Base-by-base conservation (phyloP, 92 coral and sea anemone species). In the Zoanthus sansibaricus region DNA sequence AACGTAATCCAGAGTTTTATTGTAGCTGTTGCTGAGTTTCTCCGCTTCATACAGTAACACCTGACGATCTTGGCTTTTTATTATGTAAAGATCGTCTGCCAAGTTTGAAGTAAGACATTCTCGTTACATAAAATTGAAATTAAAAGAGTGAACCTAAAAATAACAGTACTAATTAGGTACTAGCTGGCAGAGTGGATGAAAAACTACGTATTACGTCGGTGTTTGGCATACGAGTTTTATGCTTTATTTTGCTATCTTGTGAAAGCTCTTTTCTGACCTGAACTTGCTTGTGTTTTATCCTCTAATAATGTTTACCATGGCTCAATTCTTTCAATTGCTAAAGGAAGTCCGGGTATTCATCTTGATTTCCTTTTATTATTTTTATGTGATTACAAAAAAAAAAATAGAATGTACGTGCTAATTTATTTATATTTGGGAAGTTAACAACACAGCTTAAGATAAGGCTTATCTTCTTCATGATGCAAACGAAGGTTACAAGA, bases 21-120 rank as follows among this genome's bases (percentile, higher is more conserved):
- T 80, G 61, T 31, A 80, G n/a, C 25, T 66, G n/a, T 80, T 62
- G 59, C 25, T 7, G 1, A 80, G 75, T 47, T 80, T 52, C 16
- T 15, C 25, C 44, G 85, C 75, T 25, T 21, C 75, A 11, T 16
- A 8, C 11, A 80, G 62, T 64, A 80, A 42, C 18, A 17, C 66
- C 61, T 80, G n/a, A 20, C 85, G 85, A 15, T 80, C 85, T 49
- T 66, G 32, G 64, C 85, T 80, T 52, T 80, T 80, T 80, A 80
- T 80, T 14, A 80, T 80, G 62, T 80, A 80, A 67, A 80, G 85
- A 66, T 80, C 85, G 66, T 80, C 85, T 80, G 85, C 66, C 7
- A 20, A 80, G 44, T 64, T 16, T 11, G 12, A 18, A 44, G 3
- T 64, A 49, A 80, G 46, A 79, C 13, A 54, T 14, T 6, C 18